Conservation (phyloP, 2,797 vertebrate species). For the Sciurus carolinensis region DNA sequence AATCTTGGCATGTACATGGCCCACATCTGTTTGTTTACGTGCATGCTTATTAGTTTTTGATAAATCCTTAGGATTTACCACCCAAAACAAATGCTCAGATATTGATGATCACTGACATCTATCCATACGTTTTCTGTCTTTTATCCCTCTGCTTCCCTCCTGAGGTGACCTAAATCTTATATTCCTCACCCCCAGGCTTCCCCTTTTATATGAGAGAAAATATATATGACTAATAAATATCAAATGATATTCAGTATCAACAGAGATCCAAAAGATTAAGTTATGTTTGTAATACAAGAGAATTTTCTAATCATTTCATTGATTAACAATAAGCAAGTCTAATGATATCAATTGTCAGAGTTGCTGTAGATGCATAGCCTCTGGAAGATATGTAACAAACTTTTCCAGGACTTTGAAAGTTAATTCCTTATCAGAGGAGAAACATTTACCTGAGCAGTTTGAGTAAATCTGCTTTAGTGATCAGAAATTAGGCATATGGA, state of each 20-base stretch:
- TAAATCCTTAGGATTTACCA: background rate
- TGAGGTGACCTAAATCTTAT: background rate
- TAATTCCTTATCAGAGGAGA: slow-evolving; percentile 36
- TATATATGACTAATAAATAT: background rate
- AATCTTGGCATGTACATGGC: background rate
- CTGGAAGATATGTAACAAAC: background rate
- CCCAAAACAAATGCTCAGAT: background rate
- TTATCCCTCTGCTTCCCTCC: background rate
- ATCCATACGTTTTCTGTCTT: background rate
- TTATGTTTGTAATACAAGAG: background rate
- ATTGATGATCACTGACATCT: background rate
- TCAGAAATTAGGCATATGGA: background rate
- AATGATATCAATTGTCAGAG: background rate
- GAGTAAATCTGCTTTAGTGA: background rate
- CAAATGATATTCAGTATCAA: background rate
- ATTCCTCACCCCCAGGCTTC: background rate
- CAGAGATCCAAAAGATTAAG: background rate
- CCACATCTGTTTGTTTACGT: background rate
- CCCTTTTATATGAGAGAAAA: background rate
- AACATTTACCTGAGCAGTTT: background rate
- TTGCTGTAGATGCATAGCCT: background rate
- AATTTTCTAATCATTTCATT: background rate
- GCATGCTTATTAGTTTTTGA: background rate
- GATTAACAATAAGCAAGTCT: background rate
- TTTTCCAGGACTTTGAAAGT: background rate